Conservation (phyloP, 2,888 invertebrate genomes). For the Metalampra italica region DNA sequence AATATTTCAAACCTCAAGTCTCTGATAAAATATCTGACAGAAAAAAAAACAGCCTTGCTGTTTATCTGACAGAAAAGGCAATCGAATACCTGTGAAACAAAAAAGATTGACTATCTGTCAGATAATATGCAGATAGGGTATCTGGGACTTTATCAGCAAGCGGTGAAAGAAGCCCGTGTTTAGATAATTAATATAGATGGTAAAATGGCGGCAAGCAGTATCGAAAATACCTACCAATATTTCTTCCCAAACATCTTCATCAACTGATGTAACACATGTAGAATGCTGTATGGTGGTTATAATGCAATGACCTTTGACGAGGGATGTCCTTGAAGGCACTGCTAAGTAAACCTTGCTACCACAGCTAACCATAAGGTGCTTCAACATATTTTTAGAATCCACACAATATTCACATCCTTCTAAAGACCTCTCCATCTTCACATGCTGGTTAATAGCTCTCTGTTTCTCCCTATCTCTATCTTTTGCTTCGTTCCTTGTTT, state of each 20-base stretch:
- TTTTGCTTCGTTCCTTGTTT: slow-evolving; percentile 79
- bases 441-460: slow-evolving; percentile 86
- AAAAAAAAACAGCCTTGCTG: too few relatives aligned
- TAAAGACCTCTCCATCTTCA: slow-evolving; percentile 82
- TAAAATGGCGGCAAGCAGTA: too few relatives aligned
- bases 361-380: slow-evolving; percentile 90
- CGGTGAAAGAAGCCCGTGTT: too few relatives aligned
- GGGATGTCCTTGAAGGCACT: slow-evolving; percentile 87
- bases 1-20: too few relatives aligned
- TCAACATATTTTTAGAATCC: slow-evolving; percentile 87
- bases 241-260: slow-evolving; percentile 97
- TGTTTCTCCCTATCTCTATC: slow-evolving; percentile 80
- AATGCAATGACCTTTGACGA: slow-evolving; percentile 91
- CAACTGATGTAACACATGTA: slow-evolving; percentile 87
- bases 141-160: too few relatives aligned
- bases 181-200: too few relatives aligned
- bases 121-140: too few relatives aligned
- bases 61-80: too few relatives aligned
- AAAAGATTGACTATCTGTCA: too few relatives aligned
- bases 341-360: slow-evolving; percentile 91
- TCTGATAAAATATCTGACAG: too few relatives aligned
- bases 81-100: too few relatives aligned
- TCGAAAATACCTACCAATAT: slow-evolving; percentile 77
- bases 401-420: slow-evolving; percentile 92
- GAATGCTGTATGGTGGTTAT: slow-evolving; percentile 91